These are phyloP conservation scores for Dexiosoma caninum DNA, from an alignment of 2,888 invertebrate species.

Conservation along the genomic window DNA sequence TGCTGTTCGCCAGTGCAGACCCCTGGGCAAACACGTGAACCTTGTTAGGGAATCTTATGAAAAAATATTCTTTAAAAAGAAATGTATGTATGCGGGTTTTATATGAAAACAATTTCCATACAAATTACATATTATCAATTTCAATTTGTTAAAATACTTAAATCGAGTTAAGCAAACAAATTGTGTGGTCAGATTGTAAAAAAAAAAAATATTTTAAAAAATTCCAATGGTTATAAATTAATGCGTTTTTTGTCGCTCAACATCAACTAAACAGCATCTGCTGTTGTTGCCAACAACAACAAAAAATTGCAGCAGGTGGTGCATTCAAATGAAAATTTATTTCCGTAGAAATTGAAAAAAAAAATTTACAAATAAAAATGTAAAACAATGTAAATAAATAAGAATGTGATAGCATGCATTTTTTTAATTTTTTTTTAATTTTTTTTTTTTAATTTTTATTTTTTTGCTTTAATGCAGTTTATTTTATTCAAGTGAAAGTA, in stretches of 20 bases:
- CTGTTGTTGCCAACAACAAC: background rate
- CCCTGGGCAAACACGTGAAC: constrained; percentile 29
- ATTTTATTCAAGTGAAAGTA: no score
- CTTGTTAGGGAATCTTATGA: constrained; percentile 27
- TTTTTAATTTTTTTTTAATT: background rate
- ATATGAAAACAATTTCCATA: constrained; percentile 7
- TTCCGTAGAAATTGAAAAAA: constrained; percentile 22
- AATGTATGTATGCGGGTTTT: constrained; percentile 37
- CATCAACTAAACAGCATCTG: constrained; percentile 48
- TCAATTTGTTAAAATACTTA: constrained; percentile 49
- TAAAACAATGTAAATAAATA: background rate
- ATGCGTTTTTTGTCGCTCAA: background rate
- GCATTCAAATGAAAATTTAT: constrained; percentile 47
- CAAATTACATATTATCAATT: constrained; percentile 46
- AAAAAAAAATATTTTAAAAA: background rate
- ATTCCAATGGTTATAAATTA: constrained; percentile 33
- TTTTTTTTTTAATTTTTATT: background rate
- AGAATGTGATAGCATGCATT: background rate
- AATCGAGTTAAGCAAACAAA: constrained; percentile 45
- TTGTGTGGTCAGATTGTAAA: constrained; percentile 53
- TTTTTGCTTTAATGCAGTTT: no score
- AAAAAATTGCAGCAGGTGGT: constrained; percentile 47
- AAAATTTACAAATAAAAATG: no score
- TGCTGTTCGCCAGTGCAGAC: background rate
- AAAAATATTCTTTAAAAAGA: background rate